Base-by-base conservation (phyloP, 2,113 vertebrate genomes). In the Rhinichthys klamathensis region DNA sequence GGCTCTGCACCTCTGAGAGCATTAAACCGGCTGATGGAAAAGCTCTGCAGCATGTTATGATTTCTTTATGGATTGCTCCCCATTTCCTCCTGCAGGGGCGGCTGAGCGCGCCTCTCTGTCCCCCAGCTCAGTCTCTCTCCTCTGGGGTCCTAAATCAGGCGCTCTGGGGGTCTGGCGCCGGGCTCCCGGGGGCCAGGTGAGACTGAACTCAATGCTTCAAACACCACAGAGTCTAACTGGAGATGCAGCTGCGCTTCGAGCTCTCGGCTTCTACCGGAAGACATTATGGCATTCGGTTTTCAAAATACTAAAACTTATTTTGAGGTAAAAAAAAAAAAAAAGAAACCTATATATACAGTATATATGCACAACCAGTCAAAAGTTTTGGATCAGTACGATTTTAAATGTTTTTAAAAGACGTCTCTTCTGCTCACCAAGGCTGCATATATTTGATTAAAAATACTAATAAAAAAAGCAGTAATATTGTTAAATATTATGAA, bases 21-120 rank as follows among this genome's bases (percentile, higher is more conserved):
- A 72, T 41, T 76, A 67, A 88, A 82, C 61, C 18, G 85, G 23
- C 46, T 51, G 56, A 46, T 32, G 35, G 76, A 72, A 87, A 83
- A 46, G 27, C 76, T 51, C 73, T 58, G 51, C 60, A 61, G 27
- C n/a, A 15, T 67, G 35, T 83, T 85, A 75, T 85, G 35, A 85
- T 79, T 78, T 81, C 84, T 77, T 88, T 65, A 89, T 83, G 74
- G 13, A 75, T 83, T 1, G 16, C 80, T 32, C 58, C 58, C 78
- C 73, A 73, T 77, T 80, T 85, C 82, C 85, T 80, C 27, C 60
- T 9, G 25, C 60, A 74, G 60, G 35, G 51, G 80, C 35, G 83
- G 41, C 16, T 16, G 25, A 32, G 41, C 2, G 12, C 23, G 25
- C 51, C 44, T 63, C 74, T 12, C 1, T 3, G 72, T 25, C 11